phyloP scores from a whole-genome alignment of 37 sponge, comb jelly and placozoan species.

The Halichondria panicea region DNA sequence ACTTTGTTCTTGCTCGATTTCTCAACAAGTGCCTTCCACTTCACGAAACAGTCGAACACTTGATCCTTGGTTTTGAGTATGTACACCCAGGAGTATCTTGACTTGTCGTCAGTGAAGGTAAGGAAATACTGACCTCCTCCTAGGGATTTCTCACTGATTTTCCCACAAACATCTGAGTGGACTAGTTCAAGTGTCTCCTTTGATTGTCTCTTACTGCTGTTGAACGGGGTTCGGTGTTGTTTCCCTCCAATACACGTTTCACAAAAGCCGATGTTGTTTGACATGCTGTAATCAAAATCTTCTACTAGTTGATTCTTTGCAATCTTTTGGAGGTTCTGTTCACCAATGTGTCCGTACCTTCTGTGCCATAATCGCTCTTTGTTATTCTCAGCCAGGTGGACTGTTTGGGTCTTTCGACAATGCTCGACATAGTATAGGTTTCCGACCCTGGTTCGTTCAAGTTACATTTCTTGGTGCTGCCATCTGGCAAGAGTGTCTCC shows the following conservation, averaged over 20 bases:
- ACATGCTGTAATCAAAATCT: slow-evolving; percentile 30
- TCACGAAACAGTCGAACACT: slow-evolving; percentile 14
- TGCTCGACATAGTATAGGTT: slow-evolving; percentile 51
- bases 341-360: slow-evolving; percentile 52
- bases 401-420: slow-evolving; percentile 3
- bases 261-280: slow-evolving; percentile 47
- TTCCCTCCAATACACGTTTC: slow-evolving; percentile 52
- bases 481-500: too few relatives aligned
- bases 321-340: slow-evolving; percentile 25
- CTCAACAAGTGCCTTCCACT: slow-evolving; percentile 56
- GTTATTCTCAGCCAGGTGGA: slow-evolving; percentile 13
- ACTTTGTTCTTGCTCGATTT: slow-evolving; percentile 31
- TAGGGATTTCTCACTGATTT: slow-evolving; percentile 26
- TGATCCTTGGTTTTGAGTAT: slow-evolving; percentile 12
- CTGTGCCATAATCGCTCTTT: slow-evolving; percentile 55
- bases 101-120: slow-evolving; percentile 50
- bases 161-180: slow-evolving; percentile 56
- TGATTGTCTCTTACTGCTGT: slow-evolving; percentile 13
- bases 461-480: too few relatives aligned
- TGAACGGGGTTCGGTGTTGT: slow-evolving; percentile 36
- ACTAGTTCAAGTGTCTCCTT: slow-evolving; percentile 41
- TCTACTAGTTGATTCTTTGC: slow-evolving; percentile 37
- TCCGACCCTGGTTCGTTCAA: slow-evolving; percentile 43
- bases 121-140: slow-evolving; percentile 49
- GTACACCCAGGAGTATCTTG: slow-evolving; percentile 42